Base-by-base conservation (phyloP, 1,140 invertebrate species). In the Notospermus geniculatus region DNA sequence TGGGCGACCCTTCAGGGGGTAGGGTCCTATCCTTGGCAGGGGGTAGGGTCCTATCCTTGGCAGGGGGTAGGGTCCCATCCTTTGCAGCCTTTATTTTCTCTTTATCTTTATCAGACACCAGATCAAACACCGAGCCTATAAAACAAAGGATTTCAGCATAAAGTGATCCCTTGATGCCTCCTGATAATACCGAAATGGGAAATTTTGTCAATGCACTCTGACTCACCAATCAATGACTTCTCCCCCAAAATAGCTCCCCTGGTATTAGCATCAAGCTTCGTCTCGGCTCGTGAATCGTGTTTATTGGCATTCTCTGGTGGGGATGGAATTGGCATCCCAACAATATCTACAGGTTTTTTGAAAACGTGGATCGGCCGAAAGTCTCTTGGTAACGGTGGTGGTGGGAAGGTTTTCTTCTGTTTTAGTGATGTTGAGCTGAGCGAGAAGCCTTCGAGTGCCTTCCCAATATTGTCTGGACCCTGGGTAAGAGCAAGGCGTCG, bases 311-410 rank as follows among this genome's bases (percentile, higher is more conserved):
- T 50, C 25, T 23, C n/a, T 5, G 46, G 46, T 7, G 46, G n/a
- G n/a, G n/a, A 23, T 50, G n/a, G 46, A 23, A 27, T 50, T 7
- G 46, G 13, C 2, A 29, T 2, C 23, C 7, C 25, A 22, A 22
- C 23, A 54, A 54, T 36, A 23, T 30, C 28, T 2, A 39, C 50
- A 23, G 46, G 50, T 39, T 68, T 71, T 54, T 54, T 59, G 60
- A 75, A 76, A 30, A 53, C 66, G 57, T 81, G 80, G 19, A 73
- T 60, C 2, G 80, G 75, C 36, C 62, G 71, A 70, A 88, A 96
- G 70, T 88, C 85, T 15, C 84, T 81, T 0, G 93, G 92, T 55
- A 95, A 76, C 9, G 84, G 82, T 0, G 92, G 91, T 0, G 88
- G 82, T 2, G 85, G 82, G 76, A 88, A 94, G 1, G 84, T 78